These are phyloP conservation scores for Scatophagus argus DNA, from an alignment of 2,113 vertebrate genomes.

Conservation along the genomic window DNA sequence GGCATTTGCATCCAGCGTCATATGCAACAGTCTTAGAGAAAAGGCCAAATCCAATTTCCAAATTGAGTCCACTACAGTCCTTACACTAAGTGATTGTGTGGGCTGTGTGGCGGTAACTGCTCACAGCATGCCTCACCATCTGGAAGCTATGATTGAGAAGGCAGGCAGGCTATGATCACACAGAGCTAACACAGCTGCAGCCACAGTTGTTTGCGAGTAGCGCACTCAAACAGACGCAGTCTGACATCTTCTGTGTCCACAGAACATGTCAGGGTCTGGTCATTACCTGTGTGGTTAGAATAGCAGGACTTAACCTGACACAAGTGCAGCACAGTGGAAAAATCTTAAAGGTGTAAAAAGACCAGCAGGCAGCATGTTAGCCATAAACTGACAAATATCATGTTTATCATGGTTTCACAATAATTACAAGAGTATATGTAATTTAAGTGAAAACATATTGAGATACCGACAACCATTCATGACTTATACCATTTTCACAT, in stretches of 20 bases:
- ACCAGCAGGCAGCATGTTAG: conserved; percentile 6
- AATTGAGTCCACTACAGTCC: conserved; percentile 39
- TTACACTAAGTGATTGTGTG: conserved; percentile 61
- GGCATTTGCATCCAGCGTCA: conserved; percentile 20
- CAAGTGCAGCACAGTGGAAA: background rate
- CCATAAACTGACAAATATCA: conserved; percentile 10
- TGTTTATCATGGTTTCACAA: background rate
- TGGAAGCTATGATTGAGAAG: conserved; percentile 72
- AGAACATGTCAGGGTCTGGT: conserved; percentile 36
- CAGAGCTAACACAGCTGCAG: conserved; percentile 72
- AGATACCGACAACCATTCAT: conserved; percentile 16
- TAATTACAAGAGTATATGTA: conserved; percentile 14
- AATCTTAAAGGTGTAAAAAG: background rate
- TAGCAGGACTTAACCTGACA: conserved; percentile 7
- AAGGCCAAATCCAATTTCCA: conserved; percentile 47
- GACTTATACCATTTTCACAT: conserved; percentile 18
- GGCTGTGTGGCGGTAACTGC: conserved; percentile 62
- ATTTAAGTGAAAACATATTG: conserved; percentile 1
- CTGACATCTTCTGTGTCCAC: conserved; percentile 53
- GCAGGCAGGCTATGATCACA: conserved; percentile 65
- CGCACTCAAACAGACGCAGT: conserved; percentile 52
- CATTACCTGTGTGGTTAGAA: conserved; percentile 46
- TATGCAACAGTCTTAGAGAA: conserved; percentile 22
- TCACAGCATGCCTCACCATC: conserved; percentile 66
- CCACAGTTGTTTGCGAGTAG: conserved; percentile 56